Evolutionary conservation across 2,888 invertebrate genomes (phyloP).

Genomic region (Branchipolynoe longqiensis): DNA sequence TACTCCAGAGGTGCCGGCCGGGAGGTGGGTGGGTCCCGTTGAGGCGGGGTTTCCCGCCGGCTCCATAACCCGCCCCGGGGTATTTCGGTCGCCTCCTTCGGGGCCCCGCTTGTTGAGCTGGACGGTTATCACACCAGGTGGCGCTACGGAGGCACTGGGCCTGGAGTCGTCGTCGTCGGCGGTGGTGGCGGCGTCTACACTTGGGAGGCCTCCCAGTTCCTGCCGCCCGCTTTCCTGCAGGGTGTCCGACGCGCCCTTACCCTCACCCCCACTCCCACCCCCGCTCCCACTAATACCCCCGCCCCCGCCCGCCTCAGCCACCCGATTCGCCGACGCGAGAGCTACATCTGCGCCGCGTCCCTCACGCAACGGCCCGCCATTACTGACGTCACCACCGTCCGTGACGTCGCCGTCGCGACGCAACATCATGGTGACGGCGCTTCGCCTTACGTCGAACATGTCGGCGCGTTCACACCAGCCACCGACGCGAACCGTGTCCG

Average conservation of each 20-base stretch:
- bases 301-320: neutral
- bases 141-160: neutral
- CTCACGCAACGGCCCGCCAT: neutral
- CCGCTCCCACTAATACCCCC: neutral
- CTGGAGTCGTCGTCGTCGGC: neutral
- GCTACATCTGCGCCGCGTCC: neutral
- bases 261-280: neutral
- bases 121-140: neutral
- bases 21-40: neutral
- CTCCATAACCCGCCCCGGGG: neutral
- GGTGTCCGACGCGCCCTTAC: neutral
- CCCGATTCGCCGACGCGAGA: neutral
- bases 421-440: conserved; percentile 24
- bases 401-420: conserved; percentile 3
- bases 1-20: neutral
- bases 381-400: conserved; percentile 1
- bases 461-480: no score
- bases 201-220: neutral
- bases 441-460: conserved; percentile 29
- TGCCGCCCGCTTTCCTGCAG: neutral
- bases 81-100: conserved; percentile 38
- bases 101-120: neutral
- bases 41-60: conserved; percentile 5
- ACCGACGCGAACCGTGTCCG: no score
- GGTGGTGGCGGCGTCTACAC: neutral